Evolutionary conservation across 2,888 invertebrate species (phyloP).

Genomic region (Eremobia ochroleuca): DNA sequence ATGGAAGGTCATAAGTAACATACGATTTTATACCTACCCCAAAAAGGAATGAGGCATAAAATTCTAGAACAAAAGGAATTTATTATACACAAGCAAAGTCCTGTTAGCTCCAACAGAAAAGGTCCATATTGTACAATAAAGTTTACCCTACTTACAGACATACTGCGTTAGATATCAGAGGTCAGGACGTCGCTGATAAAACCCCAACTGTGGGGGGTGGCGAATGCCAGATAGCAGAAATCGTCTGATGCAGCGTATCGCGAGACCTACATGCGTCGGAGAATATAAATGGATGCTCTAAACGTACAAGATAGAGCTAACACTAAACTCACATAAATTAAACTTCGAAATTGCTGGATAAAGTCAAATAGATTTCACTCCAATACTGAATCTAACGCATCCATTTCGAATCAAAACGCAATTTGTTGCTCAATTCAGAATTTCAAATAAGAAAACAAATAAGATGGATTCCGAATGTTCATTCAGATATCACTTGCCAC

Average conservation of each 20-base stretch:
- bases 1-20: constrained; percentile 41
- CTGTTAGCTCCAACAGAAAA: constrained; percentile 38
- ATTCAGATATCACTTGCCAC: constrained; percentile 19
- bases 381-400: neutral
- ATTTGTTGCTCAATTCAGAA: constrained; percentile 18
- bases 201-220: constrained; percentile 48
- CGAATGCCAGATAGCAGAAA: constrained; percentile 49
- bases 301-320: constrained; percentile 20
- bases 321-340: constrained; percentile 8
- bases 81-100: constrained; percentile 43
- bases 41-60: constrained; percentile 42
- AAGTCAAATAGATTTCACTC: constrained; percentile 29
- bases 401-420: neutral
- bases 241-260: constrained; percentile 45
- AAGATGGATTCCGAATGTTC: constrained; percentile 19
- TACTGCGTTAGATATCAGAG: constrained; percentile 70
- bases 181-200: constrained; percentile 74
- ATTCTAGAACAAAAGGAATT: constrained; percentile 47
- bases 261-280: constrained; percentile 37
- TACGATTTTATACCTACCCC: constrained; percentile 39
- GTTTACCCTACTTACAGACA: constrained; percentile 55
- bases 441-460: constrained; percentile 25
- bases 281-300: constrained; percentile 19
- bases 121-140: constrained; percentile 48
- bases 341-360: constrained; percentile 16